Conservation (phyloP, 2,113 vertebrate genomes). For the Coryphaenoides rupestris region DNA sequence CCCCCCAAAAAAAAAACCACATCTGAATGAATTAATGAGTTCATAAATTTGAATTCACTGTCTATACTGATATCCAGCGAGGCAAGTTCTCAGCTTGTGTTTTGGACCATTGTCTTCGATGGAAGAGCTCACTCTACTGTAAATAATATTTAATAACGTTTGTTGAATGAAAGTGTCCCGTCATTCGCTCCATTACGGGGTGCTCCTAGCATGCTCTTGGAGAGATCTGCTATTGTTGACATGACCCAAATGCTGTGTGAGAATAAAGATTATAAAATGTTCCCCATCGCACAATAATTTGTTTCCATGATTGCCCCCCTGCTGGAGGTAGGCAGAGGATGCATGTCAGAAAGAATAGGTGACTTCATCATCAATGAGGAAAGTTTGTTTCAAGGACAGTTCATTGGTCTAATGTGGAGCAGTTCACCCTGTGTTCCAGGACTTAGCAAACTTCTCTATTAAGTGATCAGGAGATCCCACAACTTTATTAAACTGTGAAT, state of each 20-base stretch:
- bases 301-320: constrained; percentile 34
- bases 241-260: constrained; percentile 80
- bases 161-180: constrained; percentile 86
- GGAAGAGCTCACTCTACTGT: constrained; percentile 79
- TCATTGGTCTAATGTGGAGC: too few species aligned
- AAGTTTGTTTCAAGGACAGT: too few species aligned
- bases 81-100: constrained; percentile 76
- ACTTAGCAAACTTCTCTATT: too few species aligned
- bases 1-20: too few species aligned
- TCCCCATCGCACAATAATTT: constrained; percentile 56
- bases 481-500: too few species aligned
- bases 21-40: constrained; percentile 1
- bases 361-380: too few species aligned
- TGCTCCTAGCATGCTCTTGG: constrained; percentile 86
- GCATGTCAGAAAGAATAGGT: neutral
- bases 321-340: constrained; percentile 15
- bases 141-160: constrained; percentile 96
- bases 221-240: constrained; percentile 85
- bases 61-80: constrained; percentile 59
- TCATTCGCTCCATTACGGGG: constrained; percentile 75
- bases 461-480: too few species aligned
- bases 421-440: too few species aligned
- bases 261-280: constrained; percentile 87
- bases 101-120: constrained; percentile 77
- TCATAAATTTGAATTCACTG: constrained; percentile 61